Base-by-base conservation (phyloP, 2,797 vertebrate genomes). In the Danio jaintianensis region DNA sequence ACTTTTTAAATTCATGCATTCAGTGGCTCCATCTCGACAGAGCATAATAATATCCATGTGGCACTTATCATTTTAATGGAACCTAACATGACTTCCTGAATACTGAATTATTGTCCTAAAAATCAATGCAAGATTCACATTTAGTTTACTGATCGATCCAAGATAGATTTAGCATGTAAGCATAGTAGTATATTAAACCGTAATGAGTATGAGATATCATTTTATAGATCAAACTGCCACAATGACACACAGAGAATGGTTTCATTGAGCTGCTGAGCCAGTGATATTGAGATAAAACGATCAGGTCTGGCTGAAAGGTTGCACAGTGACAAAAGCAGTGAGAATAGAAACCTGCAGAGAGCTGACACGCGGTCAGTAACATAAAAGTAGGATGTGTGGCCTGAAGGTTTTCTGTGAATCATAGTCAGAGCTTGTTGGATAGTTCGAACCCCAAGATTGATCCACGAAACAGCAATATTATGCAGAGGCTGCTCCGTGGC, bases 401-500 rank as follows among this genome's bases (percentile, higher is more conserved):
- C 82, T 80, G 74, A 88, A 86, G 87, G 84, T 89, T 88, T 84
- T 69, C 75, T 80, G 79, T 77, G 77, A 82, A 79, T 85, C 86
- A 71, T 56, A 43, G 82, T 89, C 93, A 61, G 71, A 67, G 59
- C 29, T 15, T 75, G 48, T 63, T 13, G 47, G 7, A 15, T 40
- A 45, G 56, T 53, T 53, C 5, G 53, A 36, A 66, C 13, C 38
- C 2, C 62, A 29, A 48, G 13, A 22, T 68, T 58, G 22, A 58
- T 77, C 40, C 0, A 6, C 16, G 1, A 62, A 40, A 11, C 45
- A 62, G 4, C 22, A 45, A 29, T 66, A 8, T 43, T 56, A 22
- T 66, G 5, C 50, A 9, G 2, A 6, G 13, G 62, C 11, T 56
- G 18, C 20, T 45, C 15, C 75, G 8, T 40, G 50, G 50, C 18